phyloP scores from a whole-genome alignment of 2,888 invertebrate species.

The Caenorhabditis uteleia region DNA sequence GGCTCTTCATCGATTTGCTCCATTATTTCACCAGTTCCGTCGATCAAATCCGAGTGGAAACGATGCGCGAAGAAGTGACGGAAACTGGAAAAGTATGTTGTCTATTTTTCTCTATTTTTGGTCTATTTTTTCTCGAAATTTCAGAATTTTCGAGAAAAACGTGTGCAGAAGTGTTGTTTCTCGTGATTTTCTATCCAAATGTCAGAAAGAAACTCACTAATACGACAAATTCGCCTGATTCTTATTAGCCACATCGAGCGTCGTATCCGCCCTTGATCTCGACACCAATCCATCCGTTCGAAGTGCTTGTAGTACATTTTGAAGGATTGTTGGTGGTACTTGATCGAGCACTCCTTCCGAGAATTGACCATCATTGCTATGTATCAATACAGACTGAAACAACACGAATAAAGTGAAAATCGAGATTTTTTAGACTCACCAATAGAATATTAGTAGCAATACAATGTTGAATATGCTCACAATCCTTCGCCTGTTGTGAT shows the following conservation, averaged over 20 bases:
- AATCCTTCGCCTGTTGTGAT: constrained; percentile 36
- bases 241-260: constrained; percentile 31
- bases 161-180: neutral
- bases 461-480: constrained; percentile 51
- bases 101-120: neutral
- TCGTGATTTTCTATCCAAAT: neutral
- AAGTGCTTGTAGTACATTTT: constrained; percentile 34
- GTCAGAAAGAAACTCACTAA: constrained; percentile 43
- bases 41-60: constrained; percentile 58
- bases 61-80: constrained; percentile 66
- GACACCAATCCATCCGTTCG: constrained; percentile 61
- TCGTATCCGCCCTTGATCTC: constrained; percentile 37
- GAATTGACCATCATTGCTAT: constrained; percentile 18
- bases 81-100: constrained; percentile 44
- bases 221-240: constrained; percentile 52
- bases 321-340: constrained; percentile 39
- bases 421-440: constrained; percentile 25
- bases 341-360: constrained; percentile 43
- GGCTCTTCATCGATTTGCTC: constrained; percentile 15
- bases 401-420: too few species aligned
- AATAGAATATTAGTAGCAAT: constrained; percentile 57
- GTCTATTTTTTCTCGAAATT: too few species aligned
- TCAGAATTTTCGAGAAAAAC: neutral
- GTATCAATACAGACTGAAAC: constrained; percentile 53
- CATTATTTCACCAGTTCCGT: constrained; percentile 29